Conservation (phyloP, 2,888 invertebrate species). For the Heliconius aoede region DNA sequence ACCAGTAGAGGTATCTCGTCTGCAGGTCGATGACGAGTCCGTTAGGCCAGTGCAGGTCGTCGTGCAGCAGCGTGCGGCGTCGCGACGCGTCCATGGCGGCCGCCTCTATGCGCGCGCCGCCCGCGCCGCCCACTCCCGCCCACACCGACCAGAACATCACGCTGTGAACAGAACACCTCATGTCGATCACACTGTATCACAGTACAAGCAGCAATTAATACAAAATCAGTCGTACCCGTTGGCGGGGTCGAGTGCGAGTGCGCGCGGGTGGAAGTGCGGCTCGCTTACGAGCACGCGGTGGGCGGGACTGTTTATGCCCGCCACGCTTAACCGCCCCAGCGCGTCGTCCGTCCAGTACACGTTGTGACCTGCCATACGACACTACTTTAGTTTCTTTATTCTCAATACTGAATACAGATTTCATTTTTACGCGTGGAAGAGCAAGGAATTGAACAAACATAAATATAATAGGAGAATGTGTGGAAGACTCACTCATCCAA, state of each 20-base stretch:
- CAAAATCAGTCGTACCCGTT: constrained; percentile 75
- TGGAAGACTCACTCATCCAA: constrained; percentile 86
- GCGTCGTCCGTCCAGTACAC: constrained; percentile 93
- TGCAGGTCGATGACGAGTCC: constrained; percentile 84
- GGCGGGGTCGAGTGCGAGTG: constrained; percentile 87
- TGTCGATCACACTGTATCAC: too few species aligned
- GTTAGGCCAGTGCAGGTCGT: constrained; percentile 88
- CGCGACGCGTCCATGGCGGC: constrained; percentile 84
- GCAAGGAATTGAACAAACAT: neutral
- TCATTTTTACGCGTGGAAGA: neutral
- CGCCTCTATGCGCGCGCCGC: constrained; percentile 78
- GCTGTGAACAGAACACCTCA: constrained; percentile 52
- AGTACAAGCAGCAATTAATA: too few species aligned
- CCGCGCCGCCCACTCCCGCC: constrained; percentile 82
- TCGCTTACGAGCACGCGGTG: constrained; percentile 82
- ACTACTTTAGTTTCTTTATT: neutral
- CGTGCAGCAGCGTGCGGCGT: constrained; percentile 80
- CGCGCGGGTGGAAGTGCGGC: constrained; percentile 84
- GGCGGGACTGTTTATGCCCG: constrained; percentile 83
- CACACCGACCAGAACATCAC: constrained; percentile 91
- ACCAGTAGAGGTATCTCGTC: constrained; percentile 67
- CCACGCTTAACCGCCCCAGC: constrained; percentile 87
- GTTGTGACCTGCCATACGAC: constrained; percentile 75
- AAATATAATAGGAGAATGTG: neutral
- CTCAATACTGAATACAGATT: neutral